Conservation (phyloP, 2,797 vertebrate species). For the Carcharodon carcharias region DNA sequence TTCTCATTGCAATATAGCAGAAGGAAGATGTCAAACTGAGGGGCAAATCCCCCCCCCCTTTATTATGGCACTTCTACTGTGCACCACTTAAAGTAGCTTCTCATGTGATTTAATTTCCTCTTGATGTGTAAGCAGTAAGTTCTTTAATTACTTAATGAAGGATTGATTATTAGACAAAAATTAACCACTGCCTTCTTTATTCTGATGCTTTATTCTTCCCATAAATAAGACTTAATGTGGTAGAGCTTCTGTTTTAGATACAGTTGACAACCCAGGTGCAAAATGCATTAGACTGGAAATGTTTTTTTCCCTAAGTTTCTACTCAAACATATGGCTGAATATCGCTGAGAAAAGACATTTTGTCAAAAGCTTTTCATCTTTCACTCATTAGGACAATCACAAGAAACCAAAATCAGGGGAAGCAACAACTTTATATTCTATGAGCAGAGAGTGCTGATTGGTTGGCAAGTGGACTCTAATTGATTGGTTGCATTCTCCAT, state of each 20-base stretch:
- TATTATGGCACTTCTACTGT: background rate
- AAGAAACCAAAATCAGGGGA: no score
- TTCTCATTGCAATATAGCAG: background rate
- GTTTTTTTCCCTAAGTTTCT: background rate
- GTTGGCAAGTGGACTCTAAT: no score
- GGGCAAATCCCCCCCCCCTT: background rate
- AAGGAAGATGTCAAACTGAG: background rate
- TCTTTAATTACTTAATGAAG: background rate
- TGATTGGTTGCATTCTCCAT: no score
- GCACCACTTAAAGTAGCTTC: background rate
- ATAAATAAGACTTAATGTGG: no score
- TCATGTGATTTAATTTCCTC: background rate
- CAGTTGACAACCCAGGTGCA: background rate
- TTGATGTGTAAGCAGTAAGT: background rate
- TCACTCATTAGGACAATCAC: no score
- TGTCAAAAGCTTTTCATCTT: no score
- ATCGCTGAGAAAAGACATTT: no score
- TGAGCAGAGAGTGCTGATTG: no score
- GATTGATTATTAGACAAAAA: background rate
- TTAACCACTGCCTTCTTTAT: background rate
- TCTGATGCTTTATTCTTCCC: background rate
- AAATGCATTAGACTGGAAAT: background rate
- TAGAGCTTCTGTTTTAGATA: background rate
- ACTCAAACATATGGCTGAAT: background rate
- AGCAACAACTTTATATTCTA: no score